Conservation (phyloP, 2,888 invertebrate genomes). For the Theretra japonica region DNA sequence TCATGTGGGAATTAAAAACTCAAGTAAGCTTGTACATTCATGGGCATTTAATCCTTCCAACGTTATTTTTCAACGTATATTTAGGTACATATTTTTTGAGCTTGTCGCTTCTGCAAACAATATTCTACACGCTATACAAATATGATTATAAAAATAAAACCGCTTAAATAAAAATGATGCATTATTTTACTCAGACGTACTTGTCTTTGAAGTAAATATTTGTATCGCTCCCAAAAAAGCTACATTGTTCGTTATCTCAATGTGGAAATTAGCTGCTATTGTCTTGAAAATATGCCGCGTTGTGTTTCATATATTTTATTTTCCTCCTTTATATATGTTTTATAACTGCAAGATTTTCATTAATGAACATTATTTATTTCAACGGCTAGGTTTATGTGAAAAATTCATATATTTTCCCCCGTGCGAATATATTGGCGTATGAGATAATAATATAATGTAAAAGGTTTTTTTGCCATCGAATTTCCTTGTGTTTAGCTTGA, state of each 20-base stretch:
- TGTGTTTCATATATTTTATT: constrained; percentile 8
- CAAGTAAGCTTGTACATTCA: neutral
- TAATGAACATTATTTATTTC: too few species aligned
- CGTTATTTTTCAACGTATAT: neutral
- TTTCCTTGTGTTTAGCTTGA: too few species aligned
- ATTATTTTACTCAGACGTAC: neutral
- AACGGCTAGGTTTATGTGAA: too few species aligned
- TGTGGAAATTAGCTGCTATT: constrained; percentile 17
- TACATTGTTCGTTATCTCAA: constrained; percentile 19
- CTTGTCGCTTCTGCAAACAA: neutral
- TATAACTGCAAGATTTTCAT: neutral
- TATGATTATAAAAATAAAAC: neutral
- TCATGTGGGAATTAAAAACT: neutral
- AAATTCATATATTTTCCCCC: too few species aligned
- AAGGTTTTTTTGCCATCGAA: too few species aligned
- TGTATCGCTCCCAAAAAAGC: constrained; percentile 10
- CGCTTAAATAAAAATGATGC: neutral
- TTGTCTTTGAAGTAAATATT: constrained; percentile 13
- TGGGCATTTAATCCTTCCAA: neutral
- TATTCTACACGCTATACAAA: neutral
- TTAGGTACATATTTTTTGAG: neutral
- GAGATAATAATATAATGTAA: too few species aligned
- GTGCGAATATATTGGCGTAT: too few species aligned
- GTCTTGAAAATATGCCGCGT: constrained; percentile 5
- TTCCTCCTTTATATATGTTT: neutral